phyloP scores from a whole-genome alignment of 2,888 invertebrate species.

The Sphaeridia pumilis region DNA sequence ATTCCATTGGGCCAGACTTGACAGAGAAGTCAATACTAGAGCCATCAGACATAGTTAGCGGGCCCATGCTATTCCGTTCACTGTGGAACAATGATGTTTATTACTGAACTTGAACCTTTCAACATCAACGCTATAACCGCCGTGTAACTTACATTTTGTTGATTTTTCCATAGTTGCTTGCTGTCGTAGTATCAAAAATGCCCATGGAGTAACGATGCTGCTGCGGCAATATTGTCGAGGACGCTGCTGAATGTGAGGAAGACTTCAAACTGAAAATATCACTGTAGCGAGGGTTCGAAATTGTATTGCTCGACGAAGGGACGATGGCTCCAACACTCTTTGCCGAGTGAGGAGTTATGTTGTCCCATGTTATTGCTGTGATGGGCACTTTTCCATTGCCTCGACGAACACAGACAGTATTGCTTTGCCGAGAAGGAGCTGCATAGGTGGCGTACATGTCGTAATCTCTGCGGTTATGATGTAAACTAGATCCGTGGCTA shows the following conservation, averaged over 20 bases:
- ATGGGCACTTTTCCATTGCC: slow-evolving; percentile 31
- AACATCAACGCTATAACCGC: not conserved
- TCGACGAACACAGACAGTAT: slow-evolving; percentile 30
- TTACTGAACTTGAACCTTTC: no score
- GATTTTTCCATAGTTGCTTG: slow-evolving; percentile 29
- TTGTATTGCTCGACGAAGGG: slow-evolving; percentile 6
- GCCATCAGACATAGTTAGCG: slow-evolving; percentile 34
- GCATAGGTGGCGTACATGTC: slow-evolving; percentile 20
- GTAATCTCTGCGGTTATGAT: slow-evolving; percentile 7
- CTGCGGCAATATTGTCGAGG: slow-evolving; percentile 11
- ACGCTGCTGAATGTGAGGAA: not conserved
- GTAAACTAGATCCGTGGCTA: not conserved
- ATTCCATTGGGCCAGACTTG: slow-evolving; percentile 45
- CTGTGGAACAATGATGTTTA: no score
- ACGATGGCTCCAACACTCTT: slow-evolving; percentile 33
- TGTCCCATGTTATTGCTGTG: slow-evolving; percentile 30
- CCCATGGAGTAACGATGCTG: slow-evolving; percentile 34
- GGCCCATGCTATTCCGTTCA: slow-evolving; percentile 35
- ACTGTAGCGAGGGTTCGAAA: not conserved
- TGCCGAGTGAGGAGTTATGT: slow-evolving; percentile 22
- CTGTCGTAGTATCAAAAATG: slow-evolving; percentile 28
- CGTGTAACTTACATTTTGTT: not conserved
- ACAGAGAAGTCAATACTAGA: slow-evolving; percentile 47
- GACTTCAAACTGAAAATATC: not conserved
- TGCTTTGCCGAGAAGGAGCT: slow-evolving; percentile 18